A percentile compares a stretch with the other conserved stretches of the same genome.
Conservation (phyloP, 2,888 invertebrate genomes). For the Amphipoea lucens region DNA sequence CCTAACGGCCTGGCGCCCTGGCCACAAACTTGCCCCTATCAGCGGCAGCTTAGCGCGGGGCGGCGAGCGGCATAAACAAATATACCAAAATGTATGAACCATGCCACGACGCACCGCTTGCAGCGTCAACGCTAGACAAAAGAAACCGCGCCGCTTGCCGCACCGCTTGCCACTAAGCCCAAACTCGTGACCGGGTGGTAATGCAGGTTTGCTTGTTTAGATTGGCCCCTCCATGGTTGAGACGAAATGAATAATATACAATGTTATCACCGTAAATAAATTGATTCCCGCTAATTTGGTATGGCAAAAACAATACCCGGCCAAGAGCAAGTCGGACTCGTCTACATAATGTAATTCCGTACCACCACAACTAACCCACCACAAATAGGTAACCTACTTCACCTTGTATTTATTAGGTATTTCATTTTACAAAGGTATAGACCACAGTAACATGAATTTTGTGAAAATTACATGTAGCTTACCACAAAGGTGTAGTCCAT, state of each 20-base stretch:
- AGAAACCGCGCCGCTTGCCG: too few relatives aligned
- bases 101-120: too few relatives aligned
- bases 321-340: not conserved
- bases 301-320: conserved; percentile 1
- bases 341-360: not conserved
- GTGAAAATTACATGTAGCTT: not conserved
- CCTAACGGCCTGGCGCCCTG: not conserved
- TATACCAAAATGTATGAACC: too few relatives aligned
- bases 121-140: too few relatives aligned
- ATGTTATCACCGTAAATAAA: conserved; percentile 27
- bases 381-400: not conserved
- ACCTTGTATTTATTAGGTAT: not conserved
- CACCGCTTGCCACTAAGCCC: too few relatives aligned
- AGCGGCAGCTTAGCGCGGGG: too few relatives aligned
- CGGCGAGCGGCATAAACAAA: too few relatives aligned
- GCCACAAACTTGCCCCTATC: too few relatives aligned
- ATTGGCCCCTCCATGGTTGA: not conserved
- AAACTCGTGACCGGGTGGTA: too few relatives aligned
- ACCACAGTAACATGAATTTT: not conserved
- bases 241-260: not conserved
- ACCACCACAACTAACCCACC: not conserved
- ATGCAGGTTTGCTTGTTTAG: not conserved
- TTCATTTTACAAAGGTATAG: too few relatives aligned
- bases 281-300: conserved; percentile 1
- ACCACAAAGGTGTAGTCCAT: too few relatives aligned